A percentile compares a stretch with the other conserved stretches of the same genome.
phyloP scores from a whole-genome alignment of 2,888 invertebrate genomes.

The Cephus nigrinus region DNA sequence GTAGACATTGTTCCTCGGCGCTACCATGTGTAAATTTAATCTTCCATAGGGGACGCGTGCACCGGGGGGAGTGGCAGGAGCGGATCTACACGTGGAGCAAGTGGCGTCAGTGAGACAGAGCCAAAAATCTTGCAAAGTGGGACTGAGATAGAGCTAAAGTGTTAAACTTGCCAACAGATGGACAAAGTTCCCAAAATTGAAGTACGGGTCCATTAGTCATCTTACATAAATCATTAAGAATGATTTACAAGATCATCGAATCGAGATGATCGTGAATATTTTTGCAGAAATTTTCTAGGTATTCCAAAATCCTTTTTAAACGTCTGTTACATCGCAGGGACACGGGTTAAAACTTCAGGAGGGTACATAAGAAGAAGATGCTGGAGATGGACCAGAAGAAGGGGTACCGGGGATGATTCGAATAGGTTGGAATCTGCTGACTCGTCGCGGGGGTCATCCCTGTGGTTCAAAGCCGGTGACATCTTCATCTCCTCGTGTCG shows the following conservation, averaged over 20 bases:
- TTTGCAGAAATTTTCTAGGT: no score
- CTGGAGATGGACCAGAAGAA: not conserved
- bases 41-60: constrained; percentile 46
- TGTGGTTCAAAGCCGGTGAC: constrained; percentile 46
- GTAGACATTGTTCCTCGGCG: constrained; percentile 58
- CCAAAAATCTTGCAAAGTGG: constrained; percentile 6
- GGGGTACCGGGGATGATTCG: not conserved
- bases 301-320: no score
- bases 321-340: not conserved
- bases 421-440: constrained; percentile 51
- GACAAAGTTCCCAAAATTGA: not conserved
- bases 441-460: constrained; percentile 45
- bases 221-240: not conserved
- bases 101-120: constrained; percentile 1
- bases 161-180: not conserved
- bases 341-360: not conserved
- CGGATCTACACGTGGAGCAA: constrained; percentile 21
- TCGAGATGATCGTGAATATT: no score
- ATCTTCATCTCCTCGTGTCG: constrained; percentile 42
- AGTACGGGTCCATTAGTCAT: not conserved
- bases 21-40: constrained; percentile 66
- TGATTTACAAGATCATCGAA: not conserved
- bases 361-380: not conserved
- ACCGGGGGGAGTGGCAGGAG: constrained; percentile 23
- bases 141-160: not conserved